Percentiles rank a stretch among this genome's conserved stretches.
phyloP scores from a whole-genome alignment of 2,888 invertebrate species.

The Kuschelorhynchus macadamiae region DNA sequence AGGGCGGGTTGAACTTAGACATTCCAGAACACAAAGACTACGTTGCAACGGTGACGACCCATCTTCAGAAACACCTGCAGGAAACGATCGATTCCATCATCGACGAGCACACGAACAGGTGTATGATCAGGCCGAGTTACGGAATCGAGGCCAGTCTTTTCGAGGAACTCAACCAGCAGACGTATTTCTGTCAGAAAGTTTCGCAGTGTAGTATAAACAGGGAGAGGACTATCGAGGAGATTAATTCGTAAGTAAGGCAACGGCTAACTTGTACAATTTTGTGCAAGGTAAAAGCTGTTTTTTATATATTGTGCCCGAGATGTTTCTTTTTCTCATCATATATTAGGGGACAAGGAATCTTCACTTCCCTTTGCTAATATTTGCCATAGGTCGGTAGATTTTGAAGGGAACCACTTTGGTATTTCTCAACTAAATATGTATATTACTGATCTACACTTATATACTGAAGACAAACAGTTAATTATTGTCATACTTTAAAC shows the following conservation, averaged over 20 bases:
- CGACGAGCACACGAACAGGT: conserved; percentile 77
- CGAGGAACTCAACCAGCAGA: conserved; percentile 81
- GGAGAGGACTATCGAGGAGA: conserved; percentile 77
- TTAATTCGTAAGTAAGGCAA: conserved; percentile 74
- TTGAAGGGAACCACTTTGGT: too few relatives aligned
- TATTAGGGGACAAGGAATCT: too few relatives aligned
- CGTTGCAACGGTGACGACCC: conserved; percentile 75
- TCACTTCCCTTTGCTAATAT: too few relatives aligned
- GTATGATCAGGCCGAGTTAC: conserved; percentile 73
- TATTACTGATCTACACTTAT: too few relatives aligned
- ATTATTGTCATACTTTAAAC: too few relatives aligned
- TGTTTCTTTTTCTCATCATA: too few relatives aligned
- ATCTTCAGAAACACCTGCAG: conserved; percentile 78
- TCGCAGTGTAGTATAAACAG: conserved; percentile 79
- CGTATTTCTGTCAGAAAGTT: conserved; percentile 79
- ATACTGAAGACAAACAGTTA: too few relatives aligned
- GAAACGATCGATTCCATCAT: conserved; percentile 79
- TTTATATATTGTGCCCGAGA: too few relatives aligned
- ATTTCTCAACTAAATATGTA: too few relatives aligned
- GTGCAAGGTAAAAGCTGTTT: too few relatives aligned
- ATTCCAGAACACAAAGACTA: conserved; percentile 76
- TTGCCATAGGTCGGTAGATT: too few relatives aligned
- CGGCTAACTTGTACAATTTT: too few relatives aligned
- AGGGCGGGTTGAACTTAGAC: conserved; percentile 70
- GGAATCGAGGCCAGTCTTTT: conserved; percentile 76